These are phyloP conservation scores for Epizoanthus illoricatus DNA, from an alignment of 92 coral and sea anemone genomes.

Conservation along the genomic window DNA sequence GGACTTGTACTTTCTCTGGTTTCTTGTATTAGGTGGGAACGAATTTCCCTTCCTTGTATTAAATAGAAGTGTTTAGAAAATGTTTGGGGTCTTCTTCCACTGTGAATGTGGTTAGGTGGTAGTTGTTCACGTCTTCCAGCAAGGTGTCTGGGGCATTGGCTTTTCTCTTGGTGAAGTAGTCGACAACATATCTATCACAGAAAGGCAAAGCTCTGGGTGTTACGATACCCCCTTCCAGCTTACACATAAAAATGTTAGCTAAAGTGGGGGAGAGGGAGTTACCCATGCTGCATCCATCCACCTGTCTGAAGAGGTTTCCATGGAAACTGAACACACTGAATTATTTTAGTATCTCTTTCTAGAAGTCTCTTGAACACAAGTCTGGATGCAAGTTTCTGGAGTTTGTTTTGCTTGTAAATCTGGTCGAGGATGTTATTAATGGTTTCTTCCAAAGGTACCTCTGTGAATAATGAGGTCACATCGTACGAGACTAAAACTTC, in stretches of 20 bases:
- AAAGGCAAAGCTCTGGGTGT: too few relatives aligned
- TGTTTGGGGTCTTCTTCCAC: slow-evolving; percentile 18
- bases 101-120: not conserved
- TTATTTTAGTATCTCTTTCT: too few relatives aligned
- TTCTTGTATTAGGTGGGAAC: not conserved
- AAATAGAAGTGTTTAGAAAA: not conserved
- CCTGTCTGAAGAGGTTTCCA: too few relatives aligned
- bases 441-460: slow-evolving; percentile 4
- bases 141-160: slow-evolving; percentile 5
- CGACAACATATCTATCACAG: not conserved
- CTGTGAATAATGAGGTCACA: slow-evolving; percentile 8
- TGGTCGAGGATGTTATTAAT: not conserved
- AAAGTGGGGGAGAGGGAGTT: too few relatives aligned
- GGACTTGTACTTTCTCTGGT: slow-evolving; percentile 10
- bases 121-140: not conserved
- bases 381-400: too few relatives aligned
- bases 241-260: too few relatives aligned
- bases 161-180: slow-evolving; percentile 14
- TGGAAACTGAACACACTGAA: not conserved
- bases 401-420: not conserved
- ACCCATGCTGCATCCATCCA: too few relatives aligned
- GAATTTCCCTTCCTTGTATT: not conserved
- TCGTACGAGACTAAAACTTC: slow-evolving; percentile 13
- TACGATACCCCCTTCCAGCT: too few relatives aligned
- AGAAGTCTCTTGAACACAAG: too few relatives aligned